Base-by-base conservation (phyloP, 2,888 invertebrate species). In the Nemoura dubitans region DNA sequence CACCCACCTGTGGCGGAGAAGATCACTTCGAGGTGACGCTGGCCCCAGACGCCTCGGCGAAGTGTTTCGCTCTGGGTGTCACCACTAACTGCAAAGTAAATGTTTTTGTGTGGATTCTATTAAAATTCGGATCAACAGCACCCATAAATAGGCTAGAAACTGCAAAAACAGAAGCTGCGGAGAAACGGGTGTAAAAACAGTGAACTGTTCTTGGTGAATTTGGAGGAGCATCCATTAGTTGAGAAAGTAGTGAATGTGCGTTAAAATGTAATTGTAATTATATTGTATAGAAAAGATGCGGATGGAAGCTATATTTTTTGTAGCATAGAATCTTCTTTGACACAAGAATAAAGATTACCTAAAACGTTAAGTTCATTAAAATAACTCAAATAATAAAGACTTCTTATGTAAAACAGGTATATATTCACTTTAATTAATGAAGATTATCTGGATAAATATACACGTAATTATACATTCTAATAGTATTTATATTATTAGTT, bases 341-440 rank as follows among this genome's bases (percentile, higher is more conserved):
- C n/a, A n/a, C n/a, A n/a, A n/a, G n/a, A n/a, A n/a, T n/a, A n/a
- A n/a, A n/a, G 36, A 10, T 36, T 10, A 36, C 36, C 10, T 36
- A 36, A 6, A 36, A 36, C 36, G n/a, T n/a, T 36, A 36, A 36
- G 3, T 36, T 36, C 10, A 36, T 10, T 10, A 6, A 36, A 36
- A n/a, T n/a, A 36, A 36, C 5, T 36, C 36, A 5, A 76, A 7
- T 7, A 21, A 76, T 6, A 76, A 7, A 76, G 2, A 78, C 26
- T 6, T 25, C 10, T 10, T 78, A 29, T 80, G 26, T 86, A 80
- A 86, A 86, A 86, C 86, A 86, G 81, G 86, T 80, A 86, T 78
- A 86, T 78, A 86, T 86, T 86, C 43, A 86, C 86, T 86, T 86
- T 80, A 86, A 76, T 86, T 36, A 86, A 76, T 86, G 86, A 86